Base-by-base conservation (phyloP, 2,888 invertebrate genomes). In the Drosophila recens region DNA sequence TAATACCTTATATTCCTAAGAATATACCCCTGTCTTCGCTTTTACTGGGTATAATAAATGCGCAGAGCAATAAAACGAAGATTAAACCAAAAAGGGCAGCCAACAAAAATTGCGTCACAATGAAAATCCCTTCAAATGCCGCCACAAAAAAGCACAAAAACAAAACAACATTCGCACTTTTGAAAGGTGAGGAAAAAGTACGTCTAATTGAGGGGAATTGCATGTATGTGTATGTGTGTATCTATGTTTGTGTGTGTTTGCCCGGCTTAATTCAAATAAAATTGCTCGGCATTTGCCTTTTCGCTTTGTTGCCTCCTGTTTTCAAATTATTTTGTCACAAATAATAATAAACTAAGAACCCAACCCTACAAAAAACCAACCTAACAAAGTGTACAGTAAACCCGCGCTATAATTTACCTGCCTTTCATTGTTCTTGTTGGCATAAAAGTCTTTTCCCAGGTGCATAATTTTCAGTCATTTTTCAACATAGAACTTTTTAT, bases 381-480 rank as follows among this genome's bases (percentile, higher is more conserved):
- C 33, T 13, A 30, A 15, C 51, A 45, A 4, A 67, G 20, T 43
- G 33, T 20, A 33, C 42, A 43, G 33, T 6, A 36, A 56, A 13
- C 13, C 15, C n/a, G 17, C 38, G 58, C 58, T 62, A 79, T 74
- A 75, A 77, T 77, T 77, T 77, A 75, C 61, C 79, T 62, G 59
- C n/a, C 49, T 45, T 51, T 20, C 56, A 43, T 59, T 68, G 53
- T 77, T 65, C 38, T 38, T 36, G 36, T 45, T 52, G 8, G 34
- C 27, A 27, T 36, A 9, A 43, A 67, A 61, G 42, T 62, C 46
- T 63, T 73, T 68, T 85, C 87, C 85, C 87, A 66, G 64, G 87
- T 74, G 82, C 64, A 79, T 82, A 56, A 84, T 84, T 79, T 87
- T 49, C 79, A 48, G 71, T 71, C 67, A 67, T 71, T 83, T 78